A percentile compares a stretch with the other conserved stretches of the same genome.
Conservation (phyloP, 2,113 vertebrate genomes). For the Chloropsis cyanopogon region DNA sequence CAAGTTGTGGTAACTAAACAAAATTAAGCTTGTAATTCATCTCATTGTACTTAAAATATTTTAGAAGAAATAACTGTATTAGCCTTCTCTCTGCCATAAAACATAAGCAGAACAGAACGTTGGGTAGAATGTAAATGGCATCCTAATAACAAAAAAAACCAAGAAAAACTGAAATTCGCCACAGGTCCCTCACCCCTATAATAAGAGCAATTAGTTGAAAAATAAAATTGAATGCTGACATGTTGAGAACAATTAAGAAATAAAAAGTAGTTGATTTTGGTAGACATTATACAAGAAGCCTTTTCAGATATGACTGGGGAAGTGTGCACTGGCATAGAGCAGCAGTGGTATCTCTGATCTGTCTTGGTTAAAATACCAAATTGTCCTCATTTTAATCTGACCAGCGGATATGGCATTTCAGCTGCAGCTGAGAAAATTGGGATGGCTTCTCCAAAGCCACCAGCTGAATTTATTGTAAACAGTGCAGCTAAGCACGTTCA, state of each 20-base stretch:
- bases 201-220: not conserved
- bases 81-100: not conserved
- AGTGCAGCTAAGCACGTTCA: not conserved
- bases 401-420: not conserved
- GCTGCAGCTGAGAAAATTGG: not conserved
- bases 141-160: not conserved
- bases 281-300: not conserved
- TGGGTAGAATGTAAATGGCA: not conserved
- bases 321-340: not conserved
- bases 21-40: conserved; percentile 50
- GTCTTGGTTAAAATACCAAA: not conserved
- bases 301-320: not conserved
- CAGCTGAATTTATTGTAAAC: not conserved
- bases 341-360: not conserved
- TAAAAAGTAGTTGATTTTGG: not conserved
- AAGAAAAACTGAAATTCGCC: not conserved
- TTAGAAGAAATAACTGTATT: not conserved
- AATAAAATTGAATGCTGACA: not conserved
- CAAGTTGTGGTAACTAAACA: conserved; percentile 47
- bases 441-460: not conserved
- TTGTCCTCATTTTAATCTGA: not conserved
- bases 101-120: not conserved
- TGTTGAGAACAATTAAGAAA: not conserved
- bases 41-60: conserved; percentile 21
- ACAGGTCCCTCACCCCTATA: not conserved